A percentile compares a stretch with the other conserved stretches of the same genome.
Conservation (phyloP, 2,113 vertebrate genomes). For the Channa maculata region DNA sequence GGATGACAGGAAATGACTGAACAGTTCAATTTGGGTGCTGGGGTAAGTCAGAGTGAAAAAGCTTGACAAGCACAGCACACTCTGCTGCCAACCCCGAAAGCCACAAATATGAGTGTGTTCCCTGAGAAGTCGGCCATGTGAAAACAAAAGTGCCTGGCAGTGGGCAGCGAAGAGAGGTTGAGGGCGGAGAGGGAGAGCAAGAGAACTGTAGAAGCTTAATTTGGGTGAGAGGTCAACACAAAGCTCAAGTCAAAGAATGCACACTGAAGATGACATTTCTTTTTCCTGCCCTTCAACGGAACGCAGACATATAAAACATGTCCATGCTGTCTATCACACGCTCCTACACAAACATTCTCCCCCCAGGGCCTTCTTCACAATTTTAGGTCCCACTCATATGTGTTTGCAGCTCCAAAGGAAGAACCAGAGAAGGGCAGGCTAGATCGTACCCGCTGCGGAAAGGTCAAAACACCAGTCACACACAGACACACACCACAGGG, state of each 20-base stretch:
- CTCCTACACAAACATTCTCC: conserved; percentile 27
- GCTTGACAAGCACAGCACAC: conserved; percentile 76
- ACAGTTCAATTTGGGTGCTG: conserved; percentile 76
- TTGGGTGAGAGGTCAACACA: conserved; percentile 80
- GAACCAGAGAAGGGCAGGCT: conserved; percentile 10
- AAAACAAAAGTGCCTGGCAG: conserved; percentile 82
- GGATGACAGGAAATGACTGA: conserved; percentile 77
- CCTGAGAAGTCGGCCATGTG: conserved; percentile 81
- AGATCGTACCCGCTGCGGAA: conserved; percentile 13
- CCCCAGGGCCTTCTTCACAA: not conserved
- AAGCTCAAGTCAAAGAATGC: conserved; percentile 65
- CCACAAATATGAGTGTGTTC: conserved; percentile 85
- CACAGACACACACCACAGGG: conserved; percentile 30
- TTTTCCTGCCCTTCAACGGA: conserved; percentile 60
- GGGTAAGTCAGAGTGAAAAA: conserved; percentile 75
- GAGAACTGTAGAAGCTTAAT: conserved; percentile 76
- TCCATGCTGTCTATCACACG: not conserved
- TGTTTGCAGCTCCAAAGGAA: conserved; percentile 9
- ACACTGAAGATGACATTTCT: conserved; percentile 43
- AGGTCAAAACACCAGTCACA: conserved; percentile 48
- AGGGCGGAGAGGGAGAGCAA: conserved; percentile 65
- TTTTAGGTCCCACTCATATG: not conserved
- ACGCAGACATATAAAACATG: conserved; percentile 28
- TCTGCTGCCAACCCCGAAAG: conserved; percentile 79
- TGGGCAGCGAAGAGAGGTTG: conserved; percentile 65